These are phyloP conservation scores for Rhea americana DNA, from an alignment of 2,113 vertebrate species.

Conservation along the genomic window DNA sequence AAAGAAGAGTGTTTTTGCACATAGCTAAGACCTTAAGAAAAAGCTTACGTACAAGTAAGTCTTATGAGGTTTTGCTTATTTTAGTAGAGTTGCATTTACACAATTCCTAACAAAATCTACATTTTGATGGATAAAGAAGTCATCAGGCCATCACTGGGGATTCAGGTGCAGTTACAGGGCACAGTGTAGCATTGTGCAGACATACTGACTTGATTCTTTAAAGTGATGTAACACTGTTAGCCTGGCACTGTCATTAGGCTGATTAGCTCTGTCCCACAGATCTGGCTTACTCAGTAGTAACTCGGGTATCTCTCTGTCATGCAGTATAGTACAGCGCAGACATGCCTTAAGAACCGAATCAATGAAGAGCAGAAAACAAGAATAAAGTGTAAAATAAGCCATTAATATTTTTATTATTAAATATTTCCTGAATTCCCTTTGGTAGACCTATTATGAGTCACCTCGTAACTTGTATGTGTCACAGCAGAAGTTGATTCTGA, in stretches of 20 bases:
- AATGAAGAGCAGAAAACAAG: not conserved
- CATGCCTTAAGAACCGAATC: not conserved
- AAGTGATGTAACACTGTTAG: not conserved
- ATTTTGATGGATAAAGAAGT: not conserved
- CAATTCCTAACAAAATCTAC: not conserved
- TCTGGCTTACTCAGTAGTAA: not conserved
- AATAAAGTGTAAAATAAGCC: not conserved
- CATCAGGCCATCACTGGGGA: not conserved
- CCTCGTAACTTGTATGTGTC: not conserved
- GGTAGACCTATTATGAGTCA: not conserved
- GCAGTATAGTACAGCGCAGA: not conserved
- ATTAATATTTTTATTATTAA: not conserved
- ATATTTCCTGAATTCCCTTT: not conserved
- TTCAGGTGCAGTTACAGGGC: not conserved
- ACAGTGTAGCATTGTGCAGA: not conserved
- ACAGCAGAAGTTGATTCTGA: not conserved
- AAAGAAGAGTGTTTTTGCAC: not conserved
- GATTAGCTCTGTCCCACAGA: not conserved
- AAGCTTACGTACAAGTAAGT: not conserved
- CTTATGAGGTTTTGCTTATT: not conserved
- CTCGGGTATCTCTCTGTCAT: not conserved
- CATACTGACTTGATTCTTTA: not conserved
- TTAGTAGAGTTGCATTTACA: not conserved
- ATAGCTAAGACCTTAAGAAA: not conserved
- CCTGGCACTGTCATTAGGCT: not conserved